Percentiles rank a stretch among this genome's conserved stretches.
Evolutionary conservation across 2,888 invertebrate genomes (phyloP).

Genomic region (Trichogramma evanescens): DNA sequence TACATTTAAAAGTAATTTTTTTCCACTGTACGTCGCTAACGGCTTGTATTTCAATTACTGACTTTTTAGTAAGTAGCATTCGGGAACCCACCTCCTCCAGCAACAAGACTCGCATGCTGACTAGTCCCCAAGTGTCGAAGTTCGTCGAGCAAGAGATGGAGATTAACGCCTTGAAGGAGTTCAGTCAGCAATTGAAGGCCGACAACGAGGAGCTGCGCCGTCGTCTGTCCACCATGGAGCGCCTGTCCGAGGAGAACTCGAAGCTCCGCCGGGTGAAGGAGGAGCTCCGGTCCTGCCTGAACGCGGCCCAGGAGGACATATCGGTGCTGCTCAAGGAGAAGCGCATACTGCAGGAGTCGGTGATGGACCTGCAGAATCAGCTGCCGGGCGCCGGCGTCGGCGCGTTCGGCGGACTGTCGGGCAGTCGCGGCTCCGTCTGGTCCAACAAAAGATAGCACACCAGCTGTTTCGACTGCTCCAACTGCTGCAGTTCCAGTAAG

Average conservation of each 20-base stretch:
- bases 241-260: constrained; percentile 56
- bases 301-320: constrained; percentile 70
- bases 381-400: constrained; percentile 42
- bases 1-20: no score
- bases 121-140: constrained; percentile 18
- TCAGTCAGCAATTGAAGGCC: constrained; percentile 51
- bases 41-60: no score
- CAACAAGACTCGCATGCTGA: no score
- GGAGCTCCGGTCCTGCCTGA: constrained; percentile 58
- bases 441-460: constrained; percentile 61
- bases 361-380: constrained; percentile 61
- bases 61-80: no score
- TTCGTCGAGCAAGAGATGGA: constrained; percentile 48
- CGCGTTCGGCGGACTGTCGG: constrained; percentile 29
- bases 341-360: constrained; percentile 62
- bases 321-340: constrained; percentile 67
- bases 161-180: constrained; percentile 48
- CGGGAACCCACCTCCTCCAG: no score
- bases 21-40: no score
- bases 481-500: constrained; percentile 54
- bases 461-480: constrained; percentile 64
- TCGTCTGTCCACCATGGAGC: constrained; percentile 55
- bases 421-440: constrained; percentile 44
- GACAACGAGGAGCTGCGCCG: constrained; percentile 62
- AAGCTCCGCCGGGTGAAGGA: constrained; percentile 51